phyloP scores from a whole-genome alignment of 2,888 invertebrate species.

The Elegia similella region DNA sequence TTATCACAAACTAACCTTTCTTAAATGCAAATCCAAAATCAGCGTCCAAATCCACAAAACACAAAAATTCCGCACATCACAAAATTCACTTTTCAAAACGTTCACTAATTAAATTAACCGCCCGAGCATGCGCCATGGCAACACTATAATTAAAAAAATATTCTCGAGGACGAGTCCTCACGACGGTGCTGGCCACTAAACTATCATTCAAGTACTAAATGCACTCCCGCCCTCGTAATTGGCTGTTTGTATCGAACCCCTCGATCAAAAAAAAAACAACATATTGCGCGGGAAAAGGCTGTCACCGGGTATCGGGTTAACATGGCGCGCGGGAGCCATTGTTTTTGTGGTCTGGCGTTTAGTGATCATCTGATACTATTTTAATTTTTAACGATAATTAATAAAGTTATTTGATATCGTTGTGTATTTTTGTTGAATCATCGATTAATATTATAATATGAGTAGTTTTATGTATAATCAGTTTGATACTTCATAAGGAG shows the following conservation, averaged over 20 bases:
- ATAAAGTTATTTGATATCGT: constrained; percentile 28
- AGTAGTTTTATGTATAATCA: no score
- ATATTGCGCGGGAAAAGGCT: constrained; percentile 78
- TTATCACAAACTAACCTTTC: constrained; percentile 42
- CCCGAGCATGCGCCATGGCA: constrained; percentile 65
- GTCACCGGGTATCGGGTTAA: constrained; percentile 69
- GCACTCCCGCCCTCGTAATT: constrained; percentile 76
- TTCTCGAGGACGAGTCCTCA: constrained; percentile 57
- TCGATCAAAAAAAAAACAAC: constrained; percentile 74
- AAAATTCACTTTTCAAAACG: constrained; percentile 62
- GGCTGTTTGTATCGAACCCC: constrained; percentile 80
- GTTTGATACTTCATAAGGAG: no score
- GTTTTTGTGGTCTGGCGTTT: constrained; percentile 73
- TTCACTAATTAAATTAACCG: constrained; percentile 74
- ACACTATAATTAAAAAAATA: constrained; percentile 35
- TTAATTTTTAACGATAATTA: constrained; percentile 53
- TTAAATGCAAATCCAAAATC: constrained; percentile 39
- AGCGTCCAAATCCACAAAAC: constrained; percentile 43
- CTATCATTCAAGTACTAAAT: constrained; percentile 70
- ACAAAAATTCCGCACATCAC: constrained; percentile 52
- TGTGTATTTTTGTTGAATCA: not conserved
- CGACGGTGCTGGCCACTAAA: constrained; percentile 69
- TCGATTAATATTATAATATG: no score
- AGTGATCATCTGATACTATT: constrained; percentile 59
- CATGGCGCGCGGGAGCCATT: constrained; percentile 52